Conservation (phyloP, 2,113 vertebrate genomes). For the Saimiri boliviensis region DNA sequence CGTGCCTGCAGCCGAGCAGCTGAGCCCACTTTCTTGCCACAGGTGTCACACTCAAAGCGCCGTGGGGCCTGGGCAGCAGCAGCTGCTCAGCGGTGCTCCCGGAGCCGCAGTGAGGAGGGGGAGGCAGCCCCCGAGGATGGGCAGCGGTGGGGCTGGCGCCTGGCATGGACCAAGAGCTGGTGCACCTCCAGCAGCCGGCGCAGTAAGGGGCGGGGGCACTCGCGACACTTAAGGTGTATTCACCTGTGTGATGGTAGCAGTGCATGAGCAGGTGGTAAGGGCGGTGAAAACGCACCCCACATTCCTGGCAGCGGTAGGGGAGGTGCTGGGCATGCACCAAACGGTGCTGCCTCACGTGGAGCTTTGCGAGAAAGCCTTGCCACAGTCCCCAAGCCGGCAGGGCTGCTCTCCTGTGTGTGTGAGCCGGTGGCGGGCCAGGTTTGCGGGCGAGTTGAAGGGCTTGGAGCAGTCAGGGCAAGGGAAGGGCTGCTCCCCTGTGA, state of each 20-base stretch:
- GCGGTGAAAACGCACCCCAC: constrained; percentile 91
- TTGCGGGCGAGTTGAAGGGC: constrained; percentile 92
- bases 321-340: constrained; percentile 86
- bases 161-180: constrained; percentile 88
- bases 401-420: constrained; percentile 89
- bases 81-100: constrained; percentile 89
- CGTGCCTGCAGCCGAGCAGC: constrained; percentile 89
- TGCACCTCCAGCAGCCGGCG: constrained; percentile 92
- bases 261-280: constrained; percentile 93
- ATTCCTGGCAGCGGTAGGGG: constrained; percentile 92
- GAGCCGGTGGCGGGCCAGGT: constrained; percentile 92
- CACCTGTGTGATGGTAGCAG: constrained; percentile 93
- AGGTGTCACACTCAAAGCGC: constrained; percentile 91
- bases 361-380: constrained; percentile 85
- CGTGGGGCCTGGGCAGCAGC: constrained; percentile 81
- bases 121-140: constrained; percentile 89
- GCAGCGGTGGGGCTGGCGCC: constrained; percentile 88
- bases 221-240: constrained; percentile 88
- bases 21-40: constrained; percentile 92
- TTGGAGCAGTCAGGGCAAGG: constrained; percentile 92
- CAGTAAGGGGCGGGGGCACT: constrained; percentile 90
- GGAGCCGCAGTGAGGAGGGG: constrained; percentile 86
- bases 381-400: constrained; percentile 87
- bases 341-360: constrained; percentile 92
- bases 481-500: constrained; percentile 93